These are phyloP conservation scores for Uropsilus gracilis DNA, from an alignment of 2,113 vertebrate species.

Conservation along the genomic window DNA sequence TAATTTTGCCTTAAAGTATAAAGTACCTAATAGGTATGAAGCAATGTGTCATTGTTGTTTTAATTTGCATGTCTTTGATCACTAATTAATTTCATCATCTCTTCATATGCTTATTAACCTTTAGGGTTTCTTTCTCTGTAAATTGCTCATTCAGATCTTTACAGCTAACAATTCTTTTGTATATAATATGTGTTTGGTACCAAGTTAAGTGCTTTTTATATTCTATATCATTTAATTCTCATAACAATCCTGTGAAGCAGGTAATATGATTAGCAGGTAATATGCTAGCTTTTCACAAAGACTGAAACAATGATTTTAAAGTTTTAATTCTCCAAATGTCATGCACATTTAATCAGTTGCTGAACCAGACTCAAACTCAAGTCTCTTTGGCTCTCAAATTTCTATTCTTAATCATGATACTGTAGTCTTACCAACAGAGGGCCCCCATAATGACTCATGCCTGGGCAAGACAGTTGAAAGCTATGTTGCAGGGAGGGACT, in stretches of 20 bases:
- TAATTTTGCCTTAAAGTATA: neutral
- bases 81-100: slow-evolving; percentile 54
- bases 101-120: slow-evolving; percentile 44
- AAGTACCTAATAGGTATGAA: slow-evolving; percentile 3
- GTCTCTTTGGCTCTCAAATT: neutral
- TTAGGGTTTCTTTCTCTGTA: slow-evolving; percentile 11
- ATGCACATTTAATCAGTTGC: slow-evolving; percentile 8
- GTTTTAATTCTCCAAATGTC: neutral
- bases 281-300: neutral
- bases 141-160: slow-evolving; percentile 21
- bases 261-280: neutral
- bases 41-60: neutral
- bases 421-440: neutral
- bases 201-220: neutral
- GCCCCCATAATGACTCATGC: neutral
- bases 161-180: neutral
- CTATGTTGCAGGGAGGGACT: neutral
- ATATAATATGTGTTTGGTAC: slow-evolving; percentile 1
- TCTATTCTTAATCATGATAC: neutral
- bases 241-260: neutral
- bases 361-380: slow-evolving; percentile 14
- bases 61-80: slow-evolving; percentile 64
- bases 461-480: neutral
- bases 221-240: slow-evolving; percentile 26
- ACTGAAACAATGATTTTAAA: slow-evolving; percentile 19